phyloP scores from a whole-genome alignment of 2,888 invertebrate genomes.

The Chouioia cunea region DNA sequence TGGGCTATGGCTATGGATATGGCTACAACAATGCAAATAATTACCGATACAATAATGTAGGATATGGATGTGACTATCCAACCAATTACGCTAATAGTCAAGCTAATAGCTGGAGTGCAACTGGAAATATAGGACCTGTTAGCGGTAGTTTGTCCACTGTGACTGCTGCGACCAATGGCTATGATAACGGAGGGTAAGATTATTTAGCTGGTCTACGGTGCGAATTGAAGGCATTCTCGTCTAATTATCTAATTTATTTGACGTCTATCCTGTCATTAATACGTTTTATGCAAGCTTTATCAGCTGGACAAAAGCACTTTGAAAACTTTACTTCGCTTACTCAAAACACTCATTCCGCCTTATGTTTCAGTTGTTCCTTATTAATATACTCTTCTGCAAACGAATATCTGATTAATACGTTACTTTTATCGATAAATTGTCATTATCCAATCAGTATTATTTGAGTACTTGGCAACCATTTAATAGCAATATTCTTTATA shows the following conservation, averaged over 20 bases:
- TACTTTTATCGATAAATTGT: too few species aligned
- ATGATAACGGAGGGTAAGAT: constrained; percentile 40
- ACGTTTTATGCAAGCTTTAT: background rate
- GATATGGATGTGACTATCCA: too few species aligned
- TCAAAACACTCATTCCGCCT: background rate
- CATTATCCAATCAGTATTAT: too few species aligned
- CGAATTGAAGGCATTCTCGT: background rate
- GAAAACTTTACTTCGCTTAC: background rate
- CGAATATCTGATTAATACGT: too few species aligned
- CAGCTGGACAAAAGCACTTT: background rate
- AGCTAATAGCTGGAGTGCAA: constrained; percentile 41
- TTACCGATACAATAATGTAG: too few species aligned
- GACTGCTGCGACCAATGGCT: constrained; percentile 3
- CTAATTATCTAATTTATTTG: background rate
- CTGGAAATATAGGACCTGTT: constrained; percentile 33
- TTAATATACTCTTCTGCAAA: too few species aligned
- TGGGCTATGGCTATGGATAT: constrained; percentile 13
- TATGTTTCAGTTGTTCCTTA: too few species aligned
- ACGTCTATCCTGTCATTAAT: background rate
- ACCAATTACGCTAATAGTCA: constrained; percentile 41
- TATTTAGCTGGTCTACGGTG: constrained; percentile 32
- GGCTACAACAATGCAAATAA: constrained; percentile 7
- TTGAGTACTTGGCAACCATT: too few species aligned
- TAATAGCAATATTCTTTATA: too few species aligned
- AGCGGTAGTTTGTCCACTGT: background rate